Conservation (phyloP, 1,140 invertebrate genomes). For the Drosophila suzukii region DNA sequence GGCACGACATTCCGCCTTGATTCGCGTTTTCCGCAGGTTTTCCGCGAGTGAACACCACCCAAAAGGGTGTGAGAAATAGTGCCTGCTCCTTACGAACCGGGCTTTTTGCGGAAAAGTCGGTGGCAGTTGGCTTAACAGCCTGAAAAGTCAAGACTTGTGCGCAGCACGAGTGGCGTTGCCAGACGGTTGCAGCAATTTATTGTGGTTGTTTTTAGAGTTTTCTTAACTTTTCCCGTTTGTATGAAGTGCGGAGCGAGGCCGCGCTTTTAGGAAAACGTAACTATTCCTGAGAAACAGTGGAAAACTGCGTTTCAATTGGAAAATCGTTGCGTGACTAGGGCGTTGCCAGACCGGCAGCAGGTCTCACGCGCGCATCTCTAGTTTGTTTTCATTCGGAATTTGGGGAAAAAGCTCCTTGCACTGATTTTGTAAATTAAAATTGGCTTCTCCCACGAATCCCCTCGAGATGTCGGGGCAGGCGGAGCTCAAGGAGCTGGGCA, state of each 20-base stretch:
- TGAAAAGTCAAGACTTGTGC: constrained; percentile 17
- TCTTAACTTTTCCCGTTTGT: background rate
- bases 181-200: background rate
- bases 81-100: background rate
- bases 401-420: constrained; percentile 25
- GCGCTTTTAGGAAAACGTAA: background rate
- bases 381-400: constrained; percentile 36
- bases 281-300: background rate
- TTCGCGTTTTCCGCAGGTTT: constrained; percentile 12
- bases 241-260: background rate
- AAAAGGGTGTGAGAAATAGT: constrained; percentile 12
- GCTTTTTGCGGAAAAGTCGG: background rate
- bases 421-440: constrained; percentile 32
- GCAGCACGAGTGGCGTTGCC: constrained; percentile 22
- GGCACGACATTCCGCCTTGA: constrained; percentile 15
- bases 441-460: constrained; percentile 29
- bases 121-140: background rate
- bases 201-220: background rate
- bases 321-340: constrained; percentile 2
- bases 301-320: constrained; percentile 1
- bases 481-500: constrained; percentile 68
- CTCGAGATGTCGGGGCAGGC: constrained; percentile 62
- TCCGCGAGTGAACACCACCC: constrained; percentile 16
- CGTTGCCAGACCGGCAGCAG: constrained; percentile 13
- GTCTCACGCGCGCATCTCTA: constrained; percentile 17